Evolutionary conservation across 2,113 vertebrate species (phyloP).

Genomic region (Pachycephala philippinensis): DNA sequence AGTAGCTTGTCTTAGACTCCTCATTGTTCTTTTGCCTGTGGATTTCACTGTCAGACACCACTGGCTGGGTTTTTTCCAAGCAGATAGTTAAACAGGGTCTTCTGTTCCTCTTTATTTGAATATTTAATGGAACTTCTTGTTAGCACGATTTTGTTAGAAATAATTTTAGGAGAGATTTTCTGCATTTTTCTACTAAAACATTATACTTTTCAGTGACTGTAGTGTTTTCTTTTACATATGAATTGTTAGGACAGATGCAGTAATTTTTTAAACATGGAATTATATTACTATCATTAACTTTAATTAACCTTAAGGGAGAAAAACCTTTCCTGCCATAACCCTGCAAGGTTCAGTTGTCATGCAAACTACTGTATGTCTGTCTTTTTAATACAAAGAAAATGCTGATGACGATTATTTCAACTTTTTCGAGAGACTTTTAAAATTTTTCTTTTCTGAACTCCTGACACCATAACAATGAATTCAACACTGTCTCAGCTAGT

Average conservation of each 20-base stretch:
- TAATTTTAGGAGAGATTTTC: not conserved
- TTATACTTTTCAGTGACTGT: not conserved
- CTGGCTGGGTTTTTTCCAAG: not conserved
- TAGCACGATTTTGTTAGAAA: not conserved
- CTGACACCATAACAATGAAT: not conserved
- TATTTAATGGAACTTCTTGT: not conserved
- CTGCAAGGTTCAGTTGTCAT: not conserved
- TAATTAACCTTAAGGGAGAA: not conserved
- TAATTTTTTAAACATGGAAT: not conserved
- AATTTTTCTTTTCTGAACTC: not conserved
- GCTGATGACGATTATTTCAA: not conserved
- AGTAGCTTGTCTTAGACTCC: not conserved
- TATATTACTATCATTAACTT: not conserved
- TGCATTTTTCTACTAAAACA: not conserved
- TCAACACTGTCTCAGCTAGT: not conserved
- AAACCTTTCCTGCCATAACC: not conserved
- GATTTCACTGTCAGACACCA: not conserved
- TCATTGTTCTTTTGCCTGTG: not conserved
- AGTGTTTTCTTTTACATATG: not conserved
- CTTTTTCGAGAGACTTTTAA: not conserved
- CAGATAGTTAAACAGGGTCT: not conserved
- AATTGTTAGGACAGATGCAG: not conserved
- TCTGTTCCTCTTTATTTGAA: not conserved
- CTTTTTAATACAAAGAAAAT: not conserved
- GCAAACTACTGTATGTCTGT: not conserved